Percentiles rank a stretch among this genome's conserved stretches.
Evolutionary conservation across 2,113 vertebrate genomes (phyloP).

Genomic region (Nyctibius bracteatus): DNA sequence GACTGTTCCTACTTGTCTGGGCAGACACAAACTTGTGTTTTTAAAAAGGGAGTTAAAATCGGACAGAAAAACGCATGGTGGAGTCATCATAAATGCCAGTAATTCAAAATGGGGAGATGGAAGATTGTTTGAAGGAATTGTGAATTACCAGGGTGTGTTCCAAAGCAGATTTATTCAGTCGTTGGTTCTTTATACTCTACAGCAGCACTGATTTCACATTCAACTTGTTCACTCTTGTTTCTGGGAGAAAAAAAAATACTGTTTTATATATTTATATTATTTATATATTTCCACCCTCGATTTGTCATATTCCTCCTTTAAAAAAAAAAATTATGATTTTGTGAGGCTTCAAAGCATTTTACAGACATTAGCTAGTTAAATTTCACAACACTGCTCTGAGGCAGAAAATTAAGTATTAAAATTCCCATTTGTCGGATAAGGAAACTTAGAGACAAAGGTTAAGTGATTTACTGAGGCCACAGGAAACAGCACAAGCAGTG

Average conservation of each 20-base stretch:
- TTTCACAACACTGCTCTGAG: neutral
- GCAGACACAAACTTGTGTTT: conserved; percentile 35
- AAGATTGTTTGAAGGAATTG: conserved; percentile 27
- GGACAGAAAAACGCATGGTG: neutral
- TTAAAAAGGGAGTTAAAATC: conserved; percentile 42
- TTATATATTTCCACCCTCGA: neutral
- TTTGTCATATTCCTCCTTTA: neutral
- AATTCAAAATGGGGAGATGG: conserved; percentile 34
- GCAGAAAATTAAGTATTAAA: conserved; percentile 45
- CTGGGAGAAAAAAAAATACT: neutral
- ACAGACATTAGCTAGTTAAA: conserved; percentile 4
- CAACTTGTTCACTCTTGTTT: conserved; percentile 19
- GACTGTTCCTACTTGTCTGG: conserved; percentile 46
- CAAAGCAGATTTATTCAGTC: conserved; percentile 48
- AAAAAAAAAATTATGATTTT: neutral
- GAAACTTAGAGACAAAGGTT: conserved; percentile 41
- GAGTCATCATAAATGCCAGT: conserved; percentile 17
- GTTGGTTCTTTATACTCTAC: neutral
- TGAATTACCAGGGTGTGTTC: conserved; percentile 53
- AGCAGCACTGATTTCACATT: neutral
- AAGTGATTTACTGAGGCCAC: conserved; percentile 37
- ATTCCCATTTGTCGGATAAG: conserved; percentile 28
- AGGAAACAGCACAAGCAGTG: neutral
- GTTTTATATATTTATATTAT: neutral
- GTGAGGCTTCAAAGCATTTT: neutral